Evolutionary conservation across 2,888 invertebrate species (phyloP).

Genomic region (Sphaerophoria taeniata): DNA sequence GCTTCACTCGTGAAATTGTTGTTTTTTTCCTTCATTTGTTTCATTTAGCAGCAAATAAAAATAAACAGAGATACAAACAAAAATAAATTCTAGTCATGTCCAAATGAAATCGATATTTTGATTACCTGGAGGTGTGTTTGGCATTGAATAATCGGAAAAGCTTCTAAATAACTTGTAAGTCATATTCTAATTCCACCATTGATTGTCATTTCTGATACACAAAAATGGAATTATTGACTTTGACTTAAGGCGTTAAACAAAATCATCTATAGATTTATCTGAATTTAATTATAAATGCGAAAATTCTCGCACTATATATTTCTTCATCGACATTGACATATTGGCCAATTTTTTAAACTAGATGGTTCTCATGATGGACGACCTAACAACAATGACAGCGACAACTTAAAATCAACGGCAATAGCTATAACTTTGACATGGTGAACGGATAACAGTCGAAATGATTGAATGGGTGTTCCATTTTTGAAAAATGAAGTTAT

Average conservation of each 20-base stretch:
- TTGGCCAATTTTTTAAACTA: constrained; percentile 66
- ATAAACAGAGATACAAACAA: neutral
- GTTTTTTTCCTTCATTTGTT: constrained; percentile 8
- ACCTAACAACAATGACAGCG: neutral
- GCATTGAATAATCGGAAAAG: constrained; percentile 47
- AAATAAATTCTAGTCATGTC: constrained; percentile 33
- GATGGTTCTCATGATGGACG: constrained; percentile 47
- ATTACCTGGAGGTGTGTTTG: constrained; percentile 55
- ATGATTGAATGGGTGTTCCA: no score
- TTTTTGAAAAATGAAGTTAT: no score
- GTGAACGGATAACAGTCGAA: no score
- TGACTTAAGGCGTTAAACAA: constrained; percentile 45
- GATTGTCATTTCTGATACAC: constrained; percentile 31
- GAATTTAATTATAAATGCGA: constrained; percentile 63
- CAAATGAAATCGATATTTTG: constrained; percentile 50
- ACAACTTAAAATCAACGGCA: no score
- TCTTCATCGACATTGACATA: constrained; percentile 57
- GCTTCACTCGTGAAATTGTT: constrained; percentile 31
- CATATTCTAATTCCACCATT: constrained; percentile 19
- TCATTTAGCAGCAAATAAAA: neutral
- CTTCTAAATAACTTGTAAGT: constrained; percentile 33
- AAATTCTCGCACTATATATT: constrained; percentile 51
- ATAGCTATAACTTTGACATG: no score
- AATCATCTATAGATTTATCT: neutral
- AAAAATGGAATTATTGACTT: constrained; percentile 50